phyloP scores from a whole-genome alignment of 2,797 vertebrate species.

The Channa striata region DNA sequence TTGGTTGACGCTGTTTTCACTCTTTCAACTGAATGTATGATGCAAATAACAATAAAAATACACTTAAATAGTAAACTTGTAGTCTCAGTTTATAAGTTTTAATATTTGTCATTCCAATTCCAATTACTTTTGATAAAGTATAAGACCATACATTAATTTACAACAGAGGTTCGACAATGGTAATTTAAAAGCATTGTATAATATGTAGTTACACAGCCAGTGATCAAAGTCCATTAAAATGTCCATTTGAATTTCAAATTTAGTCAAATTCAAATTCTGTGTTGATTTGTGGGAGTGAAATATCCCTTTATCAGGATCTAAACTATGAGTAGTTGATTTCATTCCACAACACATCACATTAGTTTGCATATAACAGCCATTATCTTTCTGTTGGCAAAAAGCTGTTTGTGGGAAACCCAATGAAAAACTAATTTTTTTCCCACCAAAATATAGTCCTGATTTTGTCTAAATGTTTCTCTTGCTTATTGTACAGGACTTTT shows the following conservation, averaged over 20 bases:
- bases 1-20: constrained; percentile 75
- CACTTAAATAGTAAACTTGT: constrained; percentile 39
- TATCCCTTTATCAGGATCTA: too few species aligned
- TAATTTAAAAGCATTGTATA: neutral
- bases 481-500: neutral
- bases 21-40: constrained; percentile 83
- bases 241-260: neutral
- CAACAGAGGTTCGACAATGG: neutral
- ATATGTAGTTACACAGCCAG: neutral
- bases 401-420: too few species aligned
- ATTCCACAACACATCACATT: too few species aligned
- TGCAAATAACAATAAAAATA: constrained; percentile 79
- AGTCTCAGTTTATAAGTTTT: neutral
- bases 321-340: too few species aligned
- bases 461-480: neutral
- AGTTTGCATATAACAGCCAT: too few species aligned
- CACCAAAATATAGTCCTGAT: neutral
- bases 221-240: neutral
- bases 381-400: too few species aligned
- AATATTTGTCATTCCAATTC: neutral
- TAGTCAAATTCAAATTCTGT: neutral
- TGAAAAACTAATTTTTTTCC: neutral
- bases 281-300: neutral
- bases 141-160: neutral
- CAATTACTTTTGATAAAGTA: neutral